These are phyloP conservation scores for Falco columbarius DNA, from an alignment of 2,797 vertebrate species.

Conservation along the genomic window DNA sequence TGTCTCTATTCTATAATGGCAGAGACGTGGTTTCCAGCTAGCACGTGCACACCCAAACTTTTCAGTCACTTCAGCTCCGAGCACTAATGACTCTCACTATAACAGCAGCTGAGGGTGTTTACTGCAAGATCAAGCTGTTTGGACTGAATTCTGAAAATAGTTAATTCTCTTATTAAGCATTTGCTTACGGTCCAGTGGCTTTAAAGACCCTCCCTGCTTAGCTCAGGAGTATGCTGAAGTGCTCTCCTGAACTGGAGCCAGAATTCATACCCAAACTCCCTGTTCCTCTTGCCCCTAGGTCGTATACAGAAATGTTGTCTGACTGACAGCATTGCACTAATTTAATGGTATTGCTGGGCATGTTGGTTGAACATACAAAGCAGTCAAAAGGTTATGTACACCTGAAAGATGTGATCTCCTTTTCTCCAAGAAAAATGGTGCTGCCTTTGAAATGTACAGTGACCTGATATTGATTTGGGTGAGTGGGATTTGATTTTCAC, in stretches of 20 bases:
- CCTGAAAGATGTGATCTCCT: not conserved
- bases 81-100: not conserved
- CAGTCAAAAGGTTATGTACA: not conserved
- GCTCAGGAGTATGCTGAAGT: slow-evolving; percentile 22
- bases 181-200: not conserved
- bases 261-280: not conserved
- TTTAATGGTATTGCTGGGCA: slow-evolving; percentile 15
- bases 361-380: not conserved
- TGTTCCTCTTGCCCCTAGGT: not conserved
- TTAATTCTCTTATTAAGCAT: slow-evolving; percentile 31
- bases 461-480: not conserved
- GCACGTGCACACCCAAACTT: not conserved
- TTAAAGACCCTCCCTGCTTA: slow-evolving; percentile 14
- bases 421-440: not conserved
- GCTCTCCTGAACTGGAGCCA: slow-evolving; percentile 33
- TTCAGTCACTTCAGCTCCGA: not conserved
- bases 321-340: not conserved
- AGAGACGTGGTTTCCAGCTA: not conserved
- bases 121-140: slow-evolving; percentile 5
- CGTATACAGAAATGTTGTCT: not conserved
- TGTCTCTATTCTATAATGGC: not conserved
- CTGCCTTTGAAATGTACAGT: not conserved
- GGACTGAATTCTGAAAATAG: not conserved
- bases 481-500: not conserved
- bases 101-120: not conserved